A percentile compares a stretch with the other conserved stretches of the same genome.
phyloP scores from a whole-genome alignment of 2,888 invertebrate species.

The Melanotus villosus region DNA sequence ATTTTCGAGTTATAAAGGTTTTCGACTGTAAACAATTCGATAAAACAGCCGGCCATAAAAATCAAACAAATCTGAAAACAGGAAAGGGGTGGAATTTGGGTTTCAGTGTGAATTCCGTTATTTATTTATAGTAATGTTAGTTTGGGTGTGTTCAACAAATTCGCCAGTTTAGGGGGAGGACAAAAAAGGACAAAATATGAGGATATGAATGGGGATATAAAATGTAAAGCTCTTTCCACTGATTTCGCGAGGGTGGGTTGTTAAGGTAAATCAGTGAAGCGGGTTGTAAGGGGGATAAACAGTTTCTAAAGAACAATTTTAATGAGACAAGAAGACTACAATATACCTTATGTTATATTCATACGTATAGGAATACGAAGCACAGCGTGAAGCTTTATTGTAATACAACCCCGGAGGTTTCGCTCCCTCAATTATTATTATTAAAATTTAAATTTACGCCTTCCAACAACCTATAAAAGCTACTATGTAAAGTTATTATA shows the following conservation, averaged over 20 bases:
- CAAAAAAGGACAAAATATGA: background rate
- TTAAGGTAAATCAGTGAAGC: conserved; percentile 11
- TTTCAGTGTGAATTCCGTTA: no score
- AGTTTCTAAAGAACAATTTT: conserved; percentile 2
- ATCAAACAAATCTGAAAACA: no score
- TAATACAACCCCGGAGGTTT: background rate
- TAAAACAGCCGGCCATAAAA: no score
- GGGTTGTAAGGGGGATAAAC: conserved; percentile 2
- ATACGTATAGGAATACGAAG: background rate
- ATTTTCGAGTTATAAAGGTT: no score
- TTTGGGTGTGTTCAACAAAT: background rate
- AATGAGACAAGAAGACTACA: conserved; percentile 7
- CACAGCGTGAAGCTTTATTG: background rate
- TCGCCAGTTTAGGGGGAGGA: background rate
- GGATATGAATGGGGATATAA: conserved; percentile 2
- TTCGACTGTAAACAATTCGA: no score
- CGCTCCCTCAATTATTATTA: background rate
- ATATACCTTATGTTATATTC: background rate
- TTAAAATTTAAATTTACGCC: background rate
- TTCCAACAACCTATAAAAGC: background rate
- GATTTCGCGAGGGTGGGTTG: conserved; percentile 9
- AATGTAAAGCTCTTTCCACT: conserved; percentile 21
- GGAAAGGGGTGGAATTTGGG: no score
- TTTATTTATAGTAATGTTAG: no score
- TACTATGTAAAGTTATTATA: no score